A percentile compares a stretch with the other conserved stretches of the same genome.
Evolutionary conservation across 2,797 vertebrate genomes (phyloP).

Genomic region (Halcyon smyrnensis): DNA sequence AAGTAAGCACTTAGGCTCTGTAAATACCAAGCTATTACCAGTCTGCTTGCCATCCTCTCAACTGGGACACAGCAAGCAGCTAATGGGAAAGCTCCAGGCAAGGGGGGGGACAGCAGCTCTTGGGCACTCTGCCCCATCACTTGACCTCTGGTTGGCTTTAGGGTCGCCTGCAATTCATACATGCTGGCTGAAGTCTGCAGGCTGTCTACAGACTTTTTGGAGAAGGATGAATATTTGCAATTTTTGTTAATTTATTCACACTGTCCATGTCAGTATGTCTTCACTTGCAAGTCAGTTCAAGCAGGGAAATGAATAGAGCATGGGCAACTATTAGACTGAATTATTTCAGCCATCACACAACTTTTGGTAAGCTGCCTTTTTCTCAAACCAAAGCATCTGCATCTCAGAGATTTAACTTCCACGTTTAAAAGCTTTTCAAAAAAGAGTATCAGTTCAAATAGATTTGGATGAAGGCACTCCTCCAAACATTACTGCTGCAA

Average conservation of each 20-base stretch:
- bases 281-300: slow-evolving; percentile 35
- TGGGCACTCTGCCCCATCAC: not conserved
- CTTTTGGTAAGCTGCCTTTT: not conserved
- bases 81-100: not conserved
- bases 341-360: slow-evolving; percentile 1
- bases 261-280: not conserved
- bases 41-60: not conserved
- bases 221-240: not conserved
- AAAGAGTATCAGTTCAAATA: not conserved
- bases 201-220: not conserved
- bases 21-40: slow-evolving; percentile 44
- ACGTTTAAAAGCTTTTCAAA: not conserved
- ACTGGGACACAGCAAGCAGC: not conserved
- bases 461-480: not conserved
- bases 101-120: not conserved
- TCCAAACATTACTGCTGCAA: not conserved
- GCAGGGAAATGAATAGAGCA: not conserved
- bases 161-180: not conserved
- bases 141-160: not conserved
- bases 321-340: not conserved
- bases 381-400: slow-evolving; percentile 6
- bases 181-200: not conserved
- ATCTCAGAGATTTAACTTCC: not conserved
- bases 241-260: slow-evolving; percentile 5
- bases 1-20: not conserved